Evolutionary conservation across 2,797 vertebrate species (phyloP).

Genomic region (Steatocranus sp.): DNA sequence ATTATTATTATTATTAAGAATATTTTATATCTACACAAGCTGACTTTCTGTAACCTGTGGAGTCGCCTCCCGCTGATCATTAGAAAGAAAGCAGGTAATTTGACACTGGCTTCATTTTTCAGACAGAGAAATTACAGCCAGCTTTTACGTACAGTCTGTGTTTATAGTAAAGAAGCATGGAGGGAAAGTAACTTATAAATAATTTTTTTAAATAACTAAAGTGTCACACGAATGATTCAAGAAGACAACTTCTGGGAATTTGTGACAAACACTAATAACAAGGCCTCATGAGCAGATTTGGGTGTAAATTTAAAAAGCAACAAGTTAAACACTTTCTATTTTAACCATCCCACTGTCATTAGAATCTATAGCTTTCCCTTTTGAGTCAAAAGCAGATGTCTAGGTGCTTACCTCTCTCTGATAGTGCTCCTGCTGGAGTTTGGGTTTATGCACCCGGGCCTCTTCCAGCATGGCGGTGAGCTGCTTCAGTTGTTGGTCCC

Average conservation of each 20-base stretch:
- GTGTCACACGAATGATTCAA: not conserved
- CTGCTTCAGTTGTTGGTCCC: constrained; percentile 81
- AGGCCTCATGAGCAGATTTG: not conserved
- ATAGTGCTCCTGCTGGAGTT: constrained; percentile 64
- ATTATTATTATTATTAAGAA: not conserved
- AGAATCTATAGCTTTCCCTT: not conserved
- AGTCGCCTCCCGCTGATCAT: not conserved
- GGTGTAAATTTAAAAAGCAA: not conserved
- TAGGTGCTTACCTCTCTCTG: constrained; percentile 75
- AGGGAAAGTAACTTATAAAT: not conserved
- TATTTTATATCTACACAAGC: not conserved
- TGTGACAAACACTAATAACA: not conserved
- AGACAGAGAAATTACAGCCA: not conserved
- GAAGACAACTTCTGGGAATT: not conserved
- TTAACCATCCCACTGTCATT: not conserved
- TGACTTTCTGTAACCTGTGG: not conserved
- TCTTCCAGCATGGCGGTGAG: constrained; percentile 77
- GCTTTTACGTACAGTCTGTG: not conserved
- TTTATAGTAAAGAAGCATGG: not conserved
- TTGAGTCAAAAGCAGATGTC: not conserved
- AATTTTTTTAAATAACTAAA: not conserved
- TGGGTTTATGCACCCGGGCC: constrained; percentile 47
- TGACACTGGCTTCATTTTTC: not conserved
- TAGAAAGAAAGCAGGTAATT: not conserved
- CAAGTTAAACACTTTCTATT: not conserved